phyloP scores from a whole-genome alignment of 1,140 invertebrate genomes.

The Drosophila tristis region DNA sequence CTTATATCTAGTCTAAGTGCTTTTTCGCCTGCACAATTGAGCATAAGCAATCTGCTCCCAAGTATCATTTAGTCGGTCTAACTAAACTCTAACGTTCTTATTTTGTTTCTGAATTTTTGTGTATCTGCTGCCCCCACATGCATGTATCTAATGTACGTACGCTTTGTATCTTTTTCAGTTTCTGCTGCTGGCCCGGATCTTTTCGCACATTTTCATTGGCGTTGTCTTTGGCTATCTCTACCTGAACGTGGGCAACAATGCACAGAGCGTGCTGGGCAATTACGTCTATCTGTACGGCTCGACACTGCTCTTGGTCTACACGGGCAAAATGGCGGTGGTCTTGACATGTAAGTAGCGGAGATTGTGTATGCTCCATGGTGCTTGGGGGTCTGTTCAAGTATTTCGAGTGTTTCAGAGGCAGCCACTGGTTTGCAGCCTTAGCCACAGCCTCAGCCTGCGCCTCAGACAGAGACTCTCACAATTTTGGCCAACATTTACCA shows the following conservation, averaged over 20 bases:
- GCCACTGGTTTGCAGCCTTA: background rate
- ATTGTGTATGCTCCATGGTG: slow-evolving; percentile 9
- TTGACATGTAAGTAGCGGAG: slow-evolving; percentile 92
- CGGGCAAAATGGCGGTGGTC: slow-evolving; percentile 98
- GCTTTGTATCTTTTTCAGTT: slow-evolving; percentile 85
- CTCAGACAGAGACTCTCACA: background rate
- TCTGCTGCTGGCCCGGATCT: slow-evolving; percentile 89
- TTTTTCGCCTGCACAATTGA: too few relatives aligned
- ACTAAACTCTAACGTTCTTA: background rate
- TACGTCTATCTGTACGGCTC: slow-evolving; percentile 96
- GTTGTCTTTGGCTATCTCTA: slow-evolving; percentile 96
- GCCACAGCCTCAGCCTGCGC: too few relatives aligned
- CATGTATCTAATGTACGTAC: slow-evolving; percentile 8
- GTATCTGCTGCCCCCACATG: background rate
- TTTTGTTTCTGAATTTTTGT: background rate
- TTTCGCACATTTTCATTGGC: slow-evolving; percentile 93
- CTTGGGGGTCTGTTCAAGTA: slow-evolving; percentile 22
- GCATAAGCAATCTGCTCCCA: too few relatives aligned
- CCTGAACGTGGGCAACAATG: slow-evolving; percentile 93
- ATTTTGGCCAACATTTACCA: slow-evolving; percentile 6
- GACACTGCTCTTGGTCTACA: slow-evolving; percentile 95
- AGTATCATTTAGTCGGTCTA: too few relatives aligned
- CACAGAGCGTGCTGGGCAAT: slow-evolving; percentile 94
- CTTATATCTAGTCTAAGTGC: too few relatives aligned
- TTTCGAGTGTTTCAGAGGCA: slow-evolving; percentile 3